Conservation (phyloP, 92 coral and sea anemone species). For the Ricordea florida region DNA sequence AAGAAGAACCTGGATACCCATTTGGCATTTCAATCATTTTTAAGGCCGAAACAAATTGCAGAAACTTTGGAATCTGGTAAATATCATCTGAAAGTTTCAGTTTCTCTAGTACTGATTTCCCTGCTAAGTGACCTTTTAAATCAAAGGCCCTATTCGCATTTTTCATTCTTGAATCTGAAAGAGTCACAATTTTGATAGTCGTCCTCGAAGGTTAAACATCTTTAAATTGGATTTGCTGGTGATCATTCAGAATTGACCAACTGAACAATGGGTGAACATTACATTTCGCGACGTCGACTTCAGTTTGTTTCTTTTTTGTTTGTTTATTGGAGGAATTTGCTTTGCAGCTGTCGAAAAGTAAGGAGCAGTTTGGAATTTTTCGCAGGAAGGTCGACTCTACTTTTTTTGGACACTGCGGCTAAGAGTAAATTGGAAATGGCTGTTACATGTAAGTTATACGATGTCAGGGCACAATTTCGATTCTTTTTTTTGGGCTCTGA, state of each 20-base stretch:
- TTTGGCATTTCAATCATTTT: background rate
- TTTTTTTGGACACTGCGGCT: no score
- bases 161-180: background rate
- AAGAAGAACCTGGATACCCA: background rate
- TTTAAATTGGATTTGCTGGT: slow-evolving; percentile 6
- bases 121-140: background rate
- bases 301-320: background rate
- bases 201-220: background rate
- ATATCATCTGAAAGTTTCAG: background rate
- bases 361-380: no score
- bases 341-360: slow-evolving; percentile 3
- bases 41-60: no score
- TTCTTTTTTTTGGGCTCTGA: no score
- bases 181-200: background rate
- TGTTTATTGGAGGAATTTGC: background rate
- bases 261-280: slow-evolving; percentile 2
- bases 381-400: no score
- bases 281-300: background rate
- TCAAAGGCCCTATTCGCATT: background rate
- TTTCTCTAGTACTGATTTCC: background rate
- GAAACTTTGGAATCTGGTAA: background rate
- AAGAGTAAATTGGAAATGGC: no score
- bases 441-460: no score
- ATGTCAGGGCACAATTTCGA: no score
- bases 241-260: slow-evolving; percentile 4